Base-by-base conservation (phyloP, 2,113 vertebrate genomes). In the Forbesichthys agassizii region DNA sequence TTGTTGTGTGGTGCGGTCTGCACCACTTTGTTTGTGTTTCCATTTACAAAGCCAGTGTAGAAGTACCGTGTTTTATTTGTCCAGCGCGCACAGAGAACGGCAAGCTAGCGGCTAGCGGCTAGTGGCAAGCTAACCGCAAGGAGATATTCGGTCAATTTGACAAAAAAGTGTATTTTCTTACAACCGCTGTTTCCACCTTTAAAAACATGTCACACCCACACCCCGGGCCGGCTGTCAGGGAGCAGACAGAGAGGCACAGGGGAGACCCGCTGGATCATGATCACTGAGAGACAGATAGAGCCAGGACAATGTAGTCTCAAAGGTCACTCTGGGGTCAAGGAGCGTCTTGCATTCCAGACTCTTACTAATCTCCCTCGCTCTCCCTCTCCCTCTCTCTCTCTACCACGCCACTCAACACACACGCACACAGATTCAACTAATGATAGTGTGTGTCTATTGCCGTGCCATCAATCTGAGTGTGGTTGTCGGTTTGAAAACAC, bases 251-350 rank as follows among this genome's bases (percentile, higher is more conserved):
- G 74, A 80, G 88, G 85, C 69, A 59, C 81, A 87, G 82, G 82
- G 75, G 87, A 71, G 82, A 86, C 88, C 88, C 85, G 89, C 90
- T 88, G 88, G 89, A 90, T 92, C 90, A 90, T 89, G 86, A 88
- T 84, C 89, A 85, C 86, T 89, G 84, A 89, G 77, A 84, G 88
- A 91, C 87, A 89, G 85, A 83, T 78, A 88, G 79, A 88, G 79
- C 84, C 81, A 89, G 79, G 82, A 5, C 86, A 87, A 88, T 86
- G 88, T 89, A 86, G 88, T 66, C 77, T 71, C 64, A 81, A 86
- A 90, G 91, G 90, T 89, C 79, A 3, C 73, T 16, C 59, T 11
- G 68, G 80, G 88, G 89, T 91, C 89, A 87, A 85, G 78, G 86
- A 91, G 86, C 79, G 82, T 84, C 86, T 90, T 87, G 77, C 84